These are phyloP conservation scores for Cyanoliseus patagonus DNA, from an alignment of 2,113 vertebrate genomes.

Conservation along the genomic window DNA sequence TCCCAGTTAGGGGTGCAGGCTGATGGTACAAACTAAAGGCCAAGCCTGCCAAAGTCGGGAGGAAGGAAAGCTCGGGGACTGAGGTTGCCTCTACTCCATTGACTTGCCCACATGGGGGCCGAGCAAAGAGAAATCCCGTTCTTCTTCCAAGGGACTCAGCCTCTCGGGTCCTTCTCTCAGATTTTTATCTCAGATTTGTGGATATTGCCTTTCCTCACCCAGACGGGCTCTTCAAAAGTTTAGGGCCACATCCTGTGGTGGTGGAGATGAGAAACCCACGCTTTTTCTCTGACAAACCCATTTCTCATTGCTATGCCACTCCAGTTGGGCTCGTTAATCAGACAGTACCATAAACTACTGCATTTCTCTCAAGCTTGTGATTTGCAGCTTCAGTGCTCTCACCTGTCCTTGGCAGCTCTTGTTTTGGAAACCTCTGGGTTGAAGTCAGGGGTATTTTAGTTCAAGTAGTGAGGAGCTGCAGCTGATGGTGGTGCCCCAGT, in stretches of 20 bases:
- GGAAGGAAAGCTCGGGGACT: neutral
- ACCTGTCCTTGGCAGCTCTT: neutral
- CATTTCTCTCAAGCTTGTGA: neutral
- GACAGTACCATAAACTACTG: neutral
- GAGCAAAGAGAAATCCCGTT: neutral
- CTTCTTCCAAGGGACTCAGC: neutral
- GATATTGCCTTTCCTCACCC: neutral
- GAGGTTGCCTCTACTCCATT: neutral
- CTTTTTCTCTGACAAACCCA: neutral
- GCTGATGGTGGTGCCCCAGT: neutral
- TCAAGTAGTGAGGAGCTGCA: neutral
- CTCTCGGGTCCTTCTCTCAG: rapidly evolving
- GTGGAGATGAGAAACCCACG: neutral
- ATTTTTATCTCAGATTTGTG: neutral
- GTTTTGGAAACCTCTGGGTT: neutral
- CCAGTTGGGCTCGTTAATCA: neutral
- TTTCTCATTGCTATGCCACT: neutral
- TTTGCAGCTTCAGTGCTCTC: neutral
- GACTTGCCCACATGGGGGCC: neutral
- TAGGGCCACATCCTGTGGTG: neutral
- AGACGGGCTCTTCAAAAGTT: neutral
- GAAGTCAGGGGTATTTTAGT: neutral
- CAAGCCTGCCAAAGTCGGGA: neutral
- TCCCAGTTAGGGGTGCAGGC: constrained; percentile 22
- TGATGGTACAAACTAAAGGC: constrained; percentile 17